Evolutionary conservation across 1,140 invertebrate genomes (phyloP).

Genomic region (Magallana angulata): DNA sequence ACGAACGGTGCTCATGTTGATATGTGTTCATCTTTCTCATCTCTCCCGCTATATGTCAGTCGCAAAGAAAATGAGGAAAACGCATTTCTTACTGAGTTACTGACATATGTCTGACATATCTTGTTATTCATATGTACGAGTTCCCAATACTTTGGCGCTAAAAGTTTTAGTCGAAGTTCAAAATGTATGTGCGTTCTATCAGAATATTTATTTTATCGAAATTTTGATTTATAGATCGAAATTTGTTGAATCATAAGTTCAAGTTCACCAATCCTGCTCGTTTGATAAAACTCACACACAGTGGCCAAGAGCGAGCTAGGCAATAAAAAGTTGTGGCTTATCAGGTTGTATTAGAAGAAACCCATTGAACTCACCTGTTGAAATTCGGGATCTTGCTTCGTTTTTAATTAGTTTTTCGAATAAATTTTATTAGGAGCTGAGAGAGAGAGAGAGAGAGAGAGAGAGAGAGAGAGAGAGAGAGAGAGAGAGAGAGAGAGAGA

Average conservation of each 20-base stretch:
- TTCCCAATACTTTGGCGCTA: not conserved
- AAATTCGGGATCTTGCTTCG: too few species aligned
- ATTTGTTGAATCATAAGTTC: not conserved
- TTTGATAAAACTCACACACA: too few species aligned
- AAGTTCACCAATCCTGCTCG: not conserved
- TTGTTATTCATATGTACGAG: not conserved
- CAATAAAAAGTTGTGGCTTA: too few species aligned
- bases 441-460: too few species aligned
- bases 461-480: too few species aligned
- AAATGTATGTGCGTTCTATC: not conserved
- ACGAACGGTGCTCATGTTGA: slow-evolving; percentile 2
- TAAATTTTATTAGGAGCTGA: too few species aligned
- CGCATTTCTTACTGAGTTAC: not conserved
- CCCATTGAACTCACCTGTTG: too few species aligned
- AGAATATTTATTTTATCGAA: not conserved
- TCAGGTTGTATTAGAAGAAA: too few species aligned
- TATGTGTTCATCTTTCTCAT: not conserved
- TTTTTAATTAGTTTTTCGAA: too few species aligned
- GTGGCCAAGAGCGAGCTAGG: too few species aligned
- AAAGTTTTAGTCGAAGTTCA: not conserved
- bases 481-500: too few species aligned
- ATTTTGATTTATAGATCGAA: not conserved
- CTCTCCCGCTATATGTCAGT: not conserved
- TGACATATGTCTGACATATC: not conserved
- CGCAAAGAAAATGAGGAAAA: not conserved